A percentile compares a stretch with the other conserved stretches of the same genome.
These are phyloP conservation scores for Deilephila elpenor DNA, from an alignment of 2,888 invertebrate species.

Conservation along the genomic window DNA sequence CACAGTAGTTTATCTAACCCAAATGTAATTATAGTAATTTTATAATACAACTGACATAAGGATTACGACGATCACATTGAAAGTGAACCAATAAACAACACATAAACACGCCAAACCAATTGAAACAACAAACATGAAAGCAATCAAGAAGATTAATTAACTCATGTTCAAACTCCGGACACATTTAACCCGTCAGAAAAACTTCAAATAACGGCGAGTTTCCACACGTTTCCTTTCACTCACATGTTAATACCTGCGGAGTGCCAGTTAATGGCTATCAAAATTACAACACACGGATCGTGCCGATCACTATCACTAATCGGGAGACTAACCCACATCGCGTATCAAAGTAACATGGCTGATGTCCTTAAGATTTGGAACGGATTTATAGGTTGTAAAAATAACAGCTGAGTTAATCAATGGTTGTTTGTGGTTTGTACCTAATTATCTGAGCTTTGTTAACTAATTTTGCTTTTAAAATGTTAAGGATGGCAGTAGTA, in stretches of 20 bases:
- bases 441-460: no score
- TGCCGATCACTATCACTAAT: constrained; percentile 5
- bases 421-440: no score
- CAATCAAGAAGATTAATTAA: constrained; percentile 5
- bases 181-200: not conserved
- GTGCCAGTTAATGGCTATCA: constrained; percentile 33
- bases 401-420: no score
- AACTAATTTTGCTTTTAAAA: no score
- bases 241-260: constrained; percentile 17
- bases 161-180: not conserved
- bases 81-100: not conserved
- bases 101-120: not conserved
- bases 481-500: no score
- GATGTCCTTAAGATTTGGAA: no score
- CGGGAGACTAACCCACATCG: not conserved
- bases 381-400: no score
- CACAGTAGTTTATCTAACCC: no score
- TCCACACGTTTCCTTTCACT: constrained; percentile 26
- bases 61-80: not conserved
- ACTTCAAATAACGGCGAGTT: not conserved
- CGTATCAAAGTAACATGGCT: no score
- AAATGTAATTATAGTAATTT: no score
- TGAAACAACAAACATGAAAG: not conserved
- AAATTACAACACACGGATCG: constrained; percentile 30
- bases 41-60: no score